phyloP scores from a whole-genome alignment of 2,888 invertebrate species.

The Xestoiulus laeticollis region DNA sequence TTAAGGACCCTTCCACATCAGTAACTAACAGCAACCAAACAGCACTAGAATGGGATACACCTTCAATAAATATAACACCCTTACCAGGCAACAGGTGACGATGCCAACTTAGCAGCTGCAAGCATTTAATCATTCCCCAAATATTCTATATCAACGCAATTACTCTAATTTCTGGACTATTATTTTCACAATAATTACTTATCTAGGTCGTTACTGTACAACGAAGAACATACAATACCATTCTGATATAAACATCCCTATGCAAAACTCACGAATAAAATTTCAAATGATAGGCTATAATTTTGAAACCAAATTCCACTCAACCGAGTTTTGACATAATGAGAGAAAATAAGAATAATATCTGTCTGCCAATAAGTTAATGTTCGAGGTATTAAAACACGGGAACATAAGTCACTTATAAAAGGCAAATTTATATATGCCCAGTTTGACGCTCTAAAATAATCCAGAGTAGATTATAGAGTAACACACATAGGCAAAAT shows the following conservation, averaged over 20 bases:
- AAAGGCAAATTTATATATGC: neutral
- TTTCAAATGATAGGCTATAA: too few species aligned
- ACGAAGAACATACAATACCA: neutral
- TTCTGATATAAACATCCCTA: neutral
- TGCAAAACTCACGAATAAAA: too few species aligned
- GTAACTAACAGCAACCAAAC: neutral
- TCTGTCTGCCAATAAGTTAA: conserved; percentile 36
- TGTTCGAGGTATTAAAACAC: conserved; percentile 14
- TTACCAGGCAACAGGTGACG: neutral
- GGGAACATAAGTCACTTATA: neutral
- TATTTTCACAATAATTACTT: neutral
- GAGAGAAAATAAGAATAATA: too few species aligned
- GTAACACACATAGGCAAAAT: neutral
- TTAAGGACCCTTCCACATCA: neutral
- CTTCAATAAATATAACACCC: too few species aligned
- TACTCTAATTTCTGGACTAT: neutral
- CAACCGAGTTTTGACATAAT: too few species aligned
- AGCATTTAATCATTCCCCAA: neutral
- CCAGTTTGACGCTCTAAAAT: conserved; percentile 10
- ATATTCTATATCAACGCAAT: neutral
- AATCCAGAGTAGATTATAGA: neutral
- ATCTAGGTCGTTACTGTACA: neutral
- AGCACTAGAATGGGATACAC: neutral
- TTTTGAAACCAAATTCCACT: too few species aligned
- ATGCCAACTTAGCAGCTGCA: neutral